Evolutionary conservation across 2,113 vertebrate genomes (phyloP), one percentile per base, ranked within the genome.

Genomic region (Dipodomys spectabilis): DNA sequence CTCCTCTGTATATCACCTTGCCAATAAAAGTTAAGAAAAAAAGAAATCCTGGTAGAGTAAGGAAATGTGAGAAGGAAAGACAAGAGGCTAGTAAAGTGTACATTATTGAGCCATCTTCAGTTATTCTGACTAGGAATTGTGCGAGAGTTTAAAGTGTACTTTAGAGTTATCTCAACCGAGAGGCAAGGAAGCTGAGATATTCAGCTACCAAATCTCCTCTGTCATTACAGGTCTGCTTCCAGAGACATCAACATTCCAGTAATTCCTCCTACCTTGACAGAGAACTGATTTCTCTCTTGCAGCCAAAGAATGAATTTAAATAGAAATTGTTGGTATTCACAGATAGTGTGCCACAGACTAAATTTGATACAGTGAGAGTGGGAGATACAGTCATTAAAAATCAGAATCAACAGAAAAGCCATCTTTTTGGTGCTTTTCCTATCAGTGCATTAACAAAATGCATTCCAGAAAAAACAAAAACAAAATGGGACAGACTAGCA

Each of bases 341-440:
- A 78, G n/a, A 83, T 67, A 81, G 22, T 0, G 11, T 44, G n/a
- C 6, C 6, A 45, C 25, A 78, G 71, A 35, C n/a, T 4, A 27
- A 89, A 53, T 13, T 30, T 86, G 7, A 62, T 84, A 39, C 1
- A 35, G 30, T 3, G 7, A 44, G 49, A 80, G 68, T 3, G 7
- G 77, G 69, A 81, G 65, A 39, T 13, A 72, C 65, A 84, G 53
- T 57, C 32, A 73, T 82, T 81, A 69, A 60, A 32, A 18, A 79
- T 39, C n/a, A 94, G n/a, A 6, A 89, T 90, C 23, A n/a, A 57
- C 13, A 75, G 60, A 79, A 87, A 75, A 88, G 10, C 30, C 49
- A 60, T 64, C 62, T 90, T 84, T 57, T 93, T 23, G 27, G 60
- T 82, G 57, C 27, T 87, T 93, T 92, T 65, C 30, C 11, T 84